Conservation (phyloP, 1,140 invertebrate species). For the Sipha flava region DNA sequence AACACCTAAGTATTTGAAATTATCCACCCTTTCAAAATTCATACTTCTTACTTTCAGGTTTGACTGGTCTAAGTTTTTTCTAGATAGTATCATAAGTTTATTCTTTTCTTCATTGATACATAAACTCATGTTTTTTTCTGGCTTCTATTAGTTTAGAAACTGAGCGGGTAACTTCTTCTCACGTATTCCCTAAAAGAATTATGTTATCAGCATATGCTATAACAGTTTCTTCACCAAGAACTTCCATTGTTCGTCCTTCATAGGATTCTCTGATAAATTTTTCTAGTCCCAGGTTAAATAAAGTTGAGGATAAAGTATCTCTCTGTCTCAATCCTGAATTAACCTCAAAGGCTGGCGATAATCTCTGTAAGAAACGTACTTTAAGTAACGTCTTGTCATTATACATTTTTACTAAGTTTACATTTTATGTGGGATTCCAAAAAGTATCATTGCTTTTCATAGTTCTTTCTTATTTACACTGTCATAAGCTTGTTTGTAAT, state of each 20-base stretch:
- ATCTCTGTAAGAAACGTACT: neutral
- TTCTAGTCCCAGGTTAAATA: neutral
- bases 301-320: too few species aligned
- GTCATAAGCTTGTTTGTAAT: conserved; percentile 28
- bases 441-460: conserved; percentile 4
- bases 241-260: too few species aligned
- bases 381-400: neutral
- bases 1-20: neutral
- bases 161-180: neutral
- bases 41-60: neutral
- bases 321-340: too few species aligned
- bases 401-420: neutral
- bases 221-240: neutral
- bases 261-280: neutral
- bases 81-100: too few species aligned
- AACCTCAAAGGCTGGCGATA: neutral
- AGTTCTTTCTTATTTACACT: neutral
- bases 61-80: neutral
- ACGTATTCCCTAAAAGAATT: neutral
- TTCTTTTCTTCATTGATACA: too few species aligned
- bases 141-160: neutral
- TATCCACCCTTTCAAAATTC: too few species aligned
- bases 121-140: too few species aligned
- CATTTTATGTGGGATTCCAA: conserved; percentile 13
- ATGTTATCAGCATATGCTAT: too few species aligned